These are phyloP conservation scores for Anarhynchus alexandrinus DNA, from an alignment of 2,113 vertebrate genomes.

Conservation along the genomic window DNA sequence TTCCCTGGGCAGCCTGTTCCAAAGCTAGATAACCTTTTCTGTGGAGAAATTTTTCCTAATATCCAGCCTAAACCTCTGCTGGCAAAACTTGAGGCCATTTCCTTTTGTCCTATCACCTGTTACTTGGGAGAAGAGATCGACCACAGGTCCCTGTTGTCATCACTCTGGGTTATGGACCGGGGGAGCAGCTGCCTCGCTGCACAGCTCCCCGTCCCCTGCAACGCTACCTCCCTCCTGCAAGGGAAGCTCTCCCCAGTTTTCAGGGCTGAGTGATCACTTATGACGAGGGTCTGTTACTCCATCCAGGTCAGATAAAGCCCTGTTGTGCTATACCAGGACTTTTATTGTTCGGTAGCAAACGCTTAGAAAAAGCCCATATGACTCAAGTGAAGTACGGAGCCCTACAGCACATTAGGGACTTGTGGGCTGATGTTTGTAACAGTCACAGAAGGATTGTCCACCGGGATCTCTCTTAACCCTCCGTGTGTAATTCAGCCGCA, in stretches of 20 bases:
- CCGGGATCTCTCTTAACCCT: not conserved
- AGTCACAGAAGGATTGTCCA: not conserved
- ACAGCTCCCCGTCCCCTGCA: not conserved
- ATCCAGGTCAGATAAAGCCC: not conserved
- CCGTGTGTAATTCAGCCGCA: fast-evolving
- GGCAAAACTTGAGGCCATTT: not conserved
- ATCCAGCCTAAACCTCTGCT: not conserved
- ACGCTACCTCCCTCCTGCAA: not conserved
- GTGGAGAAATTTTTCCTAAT: not conserved
- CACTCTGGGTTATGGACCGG: too few species aligned
- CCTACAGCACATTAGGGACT: not conserved
- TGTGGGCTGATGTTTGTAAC: not conserved
- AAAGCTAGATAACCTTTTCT: not conserved
- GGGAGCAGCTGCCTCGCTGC: not conserved
- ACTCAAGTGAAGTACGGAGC: not conserved
- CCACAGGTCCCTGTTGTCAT: not conserved
- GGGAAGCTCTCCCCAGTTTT: not conserved
- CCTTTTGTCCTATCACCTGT: fast-evolving
- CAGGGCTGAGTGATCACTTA: not conserved
- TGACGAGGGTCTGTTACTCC: not conserved
- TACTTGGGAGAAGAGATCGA: not conserved
- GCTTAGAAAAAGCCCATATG: not conserved
- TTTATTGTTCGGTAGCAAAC: not conserved
- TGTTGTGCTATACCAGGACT: not conserved
- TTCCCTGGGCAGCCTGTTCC: not conserved